A percentile compares a stretch with the other conserved stretches of the same genome.
Evolutionary conservation across 2,888 invertebrate genomes (phyloP).

Genomic region (Thyatira batis): DNA sequence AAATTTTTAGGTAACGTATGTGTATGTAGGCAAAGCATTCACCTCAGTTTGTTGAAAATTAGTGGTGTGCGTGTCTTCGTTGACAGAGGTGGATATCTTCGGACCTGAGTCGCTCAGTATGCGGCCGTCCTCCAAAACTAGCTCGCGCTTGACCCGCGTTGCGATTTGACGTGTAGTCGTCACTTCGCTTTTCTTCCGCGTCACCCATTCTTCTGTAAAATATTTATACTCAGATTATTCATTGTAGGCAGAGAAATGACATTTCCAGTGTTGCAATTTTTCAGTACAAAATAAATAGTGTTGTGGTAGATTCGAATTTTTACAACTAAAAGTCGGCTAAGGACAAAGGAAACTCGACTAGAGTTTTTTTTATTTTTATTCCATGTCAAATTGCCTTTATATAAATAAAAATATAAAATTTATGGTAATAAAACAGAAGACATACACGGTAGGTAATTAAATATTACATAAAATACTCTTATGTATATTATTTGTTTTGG

Average conservation of each 20-base stretch:
- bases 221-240: not conserved
- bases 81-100: constrained; percentile 94
- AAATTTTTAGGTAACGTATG: not conserved
- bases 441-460: too few relatives aligned
- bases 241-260: not conserved
- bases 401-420: too few relatives aligned
- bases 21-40: constrained; percentile 2
- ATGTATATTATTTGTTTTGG: too few relatives aligned
- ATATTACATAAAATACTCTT: too few relatives aligned
- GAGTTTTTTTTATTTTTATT: too few relatives aligned
- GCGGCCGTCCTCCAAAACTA: constrained; percentile 94
- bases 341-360: too few relatives aligned
- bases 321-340: too few relatives aligned
- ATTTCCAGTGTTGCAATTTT: not conserved
- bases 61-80: constrained; percentile 94
- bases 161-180: constrained; percentile 95
- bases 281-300: too few relatives aligned
- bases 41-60: constrained; percentile 94
- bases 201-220: constrained; percentile 94
- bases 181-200: constrained; percentile 93
- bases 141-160: constrained; percentile 93
- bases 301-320: too few relatives aligned
- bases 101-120: constrained; percentile 95
- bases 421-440: too few relatives aligned
- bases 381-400: too few relatives aligned